Evolutionary conservation across 2,113 vertebrate genomes (phyloP), one percentile per base, ranked within the genome.

Genomic region (Sitta europaea): DNA sequence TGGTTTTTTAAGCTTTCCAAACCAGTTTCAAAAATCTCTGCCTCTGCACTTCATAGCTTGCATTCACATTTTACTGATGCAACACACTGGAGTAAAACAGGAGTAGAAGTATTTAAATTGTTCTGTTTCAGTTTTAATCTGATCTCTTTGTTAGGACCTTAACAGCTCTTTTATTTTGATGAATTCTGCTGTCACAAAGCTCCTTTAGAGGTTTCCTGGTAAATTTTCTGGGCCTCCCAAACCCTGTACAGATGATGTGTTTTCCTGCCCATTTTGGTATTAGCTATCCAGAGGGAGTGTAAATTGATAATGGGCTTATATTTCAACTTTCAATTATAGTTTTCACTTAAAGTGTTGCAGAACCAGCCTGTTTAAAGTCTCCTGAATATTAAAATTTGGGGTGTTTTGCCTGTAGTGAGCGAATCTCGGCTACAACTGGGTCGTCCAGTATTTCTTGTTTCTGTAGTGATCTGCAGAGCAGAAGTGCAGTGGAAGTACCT

Each of bases 401-500:
- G 9, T 0, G 0, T 59, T 88, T 75, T 59, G 3, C 14, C 18
- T 38, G 5, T 40, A 29, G 10, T 42, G 25, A 38, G 12, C 24
- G 45, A 55, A 40, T 43, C 27, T 31, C 24, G 21, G 27, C 11
- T 66, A 23, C 1, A 3, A 11, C 50, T 63, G 23, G 71, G 17
- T 59, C 0, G 0, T 5, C 4, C 18, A 18, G 20, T 55, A 51
- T 45, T 83, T 53, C 12, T 9, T 25, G 19, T 27, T 7, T 28
- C 25, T 50, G 10, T 38, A 43, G 16, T 14, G 38, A 67, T 51
- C n/a, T n/a, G 59, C 43, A 66, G 29, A 81, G 59, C 53, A 94
- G 50, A 94, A 78, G 10, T 18, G 82, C 13, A 3, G 40, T 67
- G 47, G n/a, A 82, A 92, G 21, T 6, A 87, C 31, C 14, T 9